Conservation (phyloP, 1,140 invertebrate genomes). For the Oreohelix idahoensis region DNA sequence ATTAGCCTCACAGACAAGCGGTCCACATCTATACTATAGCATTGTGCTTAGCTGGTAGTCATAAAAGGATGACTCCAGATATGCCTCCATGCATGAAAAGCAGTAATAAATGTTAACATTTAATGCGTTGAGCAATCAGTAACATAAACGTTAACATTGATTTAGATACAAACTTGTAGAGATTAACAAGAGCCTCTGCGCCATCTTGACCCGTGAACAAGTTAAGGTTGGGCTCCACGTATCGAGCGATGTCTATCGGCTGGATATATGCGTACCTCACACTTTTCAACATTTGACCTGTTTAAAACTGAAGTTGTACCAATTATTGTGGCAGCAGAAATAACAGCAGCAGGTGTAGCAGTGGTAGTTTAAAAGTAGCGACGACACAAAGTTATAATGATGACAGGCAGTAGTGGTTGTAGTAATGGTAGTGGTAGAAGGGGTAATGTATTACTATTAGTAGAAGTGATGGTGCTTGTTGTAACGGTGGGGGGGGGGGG, state of each 20-base stretch:
- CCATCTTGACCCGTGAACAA: conserved; percentile 7
- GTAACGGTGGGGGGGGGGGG: background rate
- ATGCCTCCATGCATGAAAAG: too few species aligned
- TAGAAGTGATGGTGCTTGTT: background rate
- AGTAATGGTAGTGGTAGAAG: background rate
- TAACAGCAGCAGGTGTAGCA: conserved; percentile 34
- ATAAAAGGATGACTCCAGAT: too few species aligned
- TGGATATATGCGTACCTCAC: conserved; percentile 20
- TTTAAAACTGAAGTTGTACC: background rate
- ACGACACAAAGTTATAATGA: conserved; percentile 10
- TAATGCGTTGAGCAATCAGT: too few species aligned
- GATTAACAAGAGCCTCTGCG: background rate
- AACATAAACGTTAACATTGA: too few species aligned
- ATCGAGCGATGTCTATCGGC: background rate
- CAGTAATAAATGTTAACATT: too few species aligned
- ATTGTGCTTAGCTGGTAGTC: too few species aligned
- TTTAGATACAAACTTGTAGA: conserved; percentile 18
- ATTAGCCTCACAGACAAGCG: too few species aligned
- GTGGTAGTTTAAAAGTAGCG: conserved; percentile 32
- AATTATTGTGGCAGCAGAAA: conserved; percentile 34
- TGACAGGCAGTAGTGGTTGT: background rate
- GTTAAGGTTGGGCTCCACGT: conserved; percentile 30
- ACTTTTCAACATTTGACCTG: background rate
- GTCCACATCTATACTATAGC: too few species aligned
- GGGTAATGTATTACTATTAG: background rate